phyloP scores from a whole-genome alignment of 35 echinoderm and acorn worm species.

The Ptychodera flava region DNA sequence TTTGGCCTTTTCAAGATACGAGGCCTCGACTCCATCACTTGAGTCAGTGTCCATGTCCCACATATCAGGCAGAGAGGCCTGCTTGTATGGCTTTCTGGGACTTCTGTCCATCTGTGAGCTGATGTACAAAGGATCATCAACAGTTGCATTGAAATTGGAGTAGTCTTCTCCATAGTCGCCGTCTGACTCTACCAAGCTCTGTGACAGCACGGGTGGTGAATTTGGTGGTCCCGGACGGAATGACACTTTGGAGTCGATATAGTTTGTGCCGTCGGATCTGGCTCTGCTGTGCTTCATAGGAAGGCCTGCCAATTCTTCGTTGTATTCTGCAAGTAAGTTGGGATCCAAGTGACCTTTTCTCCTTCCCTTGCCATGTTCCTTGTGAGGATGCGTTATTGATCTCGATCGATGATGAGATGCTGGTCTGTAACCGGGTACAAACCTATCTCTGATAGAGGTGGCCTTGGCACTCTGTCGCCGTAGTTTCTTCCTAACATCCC shows the following conservation, averaged over 20 bases:
- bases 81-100: background rate
- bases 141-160: background rate
- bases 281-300: background rate
- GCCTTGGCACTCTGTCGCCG: conserved; percentile 23
- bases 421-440: background rate
- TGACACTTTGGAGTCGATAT: background rate
- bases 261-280: background rate
- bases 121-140: background rate
- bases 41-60: background rate
- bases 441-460: background rate
- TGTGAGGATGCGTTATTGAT: background rate
- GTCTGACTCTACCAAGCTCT: background rate
- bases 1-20: background rate
- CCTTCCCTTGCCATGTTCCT: background rate
- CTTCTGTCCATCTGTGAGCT: background rate
- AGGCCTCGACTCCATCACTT: background rate
- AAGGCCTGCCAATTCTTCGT: background rate
- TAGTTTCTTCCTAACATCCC: conserved; percentile 71
- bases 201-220: background rate
- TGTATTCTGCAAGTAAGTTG: background rate
- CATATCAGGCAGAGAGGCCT: background rate
- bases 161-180: background rate
- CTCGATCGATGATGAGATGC: background rate
- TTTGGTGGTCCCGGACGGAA: background rate
- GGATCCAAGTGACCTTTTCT: background rate